Conservation (phyloP, 2,797 vertebrate genomes). For the Anguilla pacifica region DNA sequence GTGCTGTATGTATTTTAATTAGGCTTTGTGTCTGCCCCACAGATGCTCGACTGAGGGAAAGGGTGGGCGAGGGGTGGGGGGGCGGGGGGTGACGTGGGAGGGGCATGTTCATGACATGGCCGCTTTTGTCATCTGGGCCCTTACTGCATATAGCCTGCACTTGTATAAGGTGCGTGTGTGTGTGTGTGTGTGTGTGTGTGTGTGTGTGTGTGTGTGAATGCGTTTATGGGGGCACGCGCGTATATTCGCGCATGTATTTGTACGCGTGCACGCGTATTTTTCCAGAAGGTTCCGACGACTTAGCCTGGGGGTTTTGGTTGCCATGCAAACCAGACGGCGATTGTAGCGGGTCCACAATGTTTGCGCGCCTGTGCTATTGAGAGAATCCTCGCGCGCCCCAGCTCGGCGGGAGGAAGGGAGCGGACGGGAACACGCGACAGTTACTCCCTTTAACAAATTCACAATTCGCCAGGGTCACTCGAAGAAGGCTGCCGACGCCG, state of each 20-base stretch:
- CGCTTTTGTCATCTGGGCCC: constrained; percentile 69
- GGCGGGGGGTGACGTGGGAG: constrained; percentile 35
- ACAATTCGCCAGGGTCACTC: constrained; percentile 53
- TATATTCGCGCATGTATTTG: not conserved
- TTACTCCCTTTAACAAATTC: constrained; percentile 56
- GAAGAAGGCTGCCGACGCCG: constrained; percentile 43
- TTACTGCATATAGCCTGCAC: constrained; percentile 60
- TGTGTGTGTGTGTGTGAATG: not conserved
- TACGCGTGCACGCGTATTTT: constrained; percentile 31
- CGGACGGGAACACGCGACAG: constrained; percentile 37
- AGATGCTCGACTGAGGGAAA: constrained; percentile 55
- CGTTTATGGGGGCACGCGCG: not conserved
- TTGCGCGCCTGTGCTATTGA: constrained; percentile 39
- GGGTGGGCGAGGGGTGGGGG: constrained; percentile 54
- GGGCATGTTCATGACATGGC: constrained; percentile 74
- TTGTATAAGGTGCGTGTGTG: constrained; percentile 38
- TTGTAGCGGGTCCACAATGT: constrained; percentile 46
- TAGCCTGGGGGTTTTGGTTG: constrained; percentile 44
- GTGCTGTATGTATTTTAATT: constrained; percentile 79
- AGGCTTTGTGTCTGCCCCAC: constrained; percentile 77
- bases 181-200: not conserved
- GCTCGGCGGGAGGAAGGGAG: not conserved
- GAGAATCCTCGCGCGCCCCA: constrained; percentile 40
- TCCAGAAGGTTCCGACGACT: constrained; percentile 47
- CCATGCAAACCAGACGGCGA: constrained; percentile 54